phyloP scores from a whole-genome alignment of 1,140 invertebrate genomes.

The Meloidogyne hapla region DNA sequence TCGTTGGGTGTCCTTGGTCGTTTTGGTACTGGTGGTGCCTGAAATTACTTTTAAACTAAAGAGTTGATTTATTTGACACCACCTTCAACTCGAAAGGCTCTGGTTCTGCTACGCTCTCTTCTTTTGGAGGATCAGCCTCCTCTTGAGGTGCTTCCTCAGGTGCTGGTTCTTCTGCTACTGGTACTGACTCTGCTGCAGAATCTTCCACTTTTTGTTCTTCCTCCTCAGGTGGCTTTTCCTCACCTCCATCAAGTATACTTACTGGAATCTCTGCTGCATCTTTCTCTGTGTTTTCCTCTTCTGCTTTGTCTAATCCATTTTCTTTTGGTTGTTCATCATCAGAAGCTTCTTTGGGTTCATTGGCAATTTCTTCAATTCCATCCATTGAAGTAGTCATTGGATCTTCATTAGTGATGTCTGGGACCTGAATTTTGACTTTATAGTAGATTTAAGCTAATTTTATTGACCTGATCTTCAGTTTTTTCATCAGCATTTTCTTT shows the following conservation, averaged over 20 bases:
- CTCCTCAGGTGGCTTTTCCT: slow-evolving; percentile 31
- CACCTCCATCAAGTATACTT: slow-evolving; percentile 34
- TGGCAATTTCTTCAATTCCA: slow-evolving; percentile 54
- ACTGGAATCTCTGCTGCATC: slow-evolving; percentile 43
- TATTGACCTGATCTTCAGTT: slow-evolving; percentile 31
- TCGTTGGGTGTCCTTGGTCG: slow-evolving; percentile 62
- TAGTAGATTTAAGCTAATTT: not conserved
- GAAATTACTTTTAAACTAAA: slow-evolving; percentile 44
- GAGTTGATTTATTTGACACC: slow-evolving; percentile 34
- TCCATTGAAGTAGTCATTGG: slow-evolving; percentile 62
- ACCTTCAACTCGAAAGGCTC: slow-evolving; percentile 24
- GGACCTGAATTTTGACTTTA: slow-evolving; percentile 44
- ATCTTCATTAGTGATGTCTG: slow-evolving; percentile 59
- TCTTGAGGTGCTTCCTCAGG: slow-evolving; percentile 30
- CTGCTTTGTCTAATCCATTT: slow-evolving; percentile 18
- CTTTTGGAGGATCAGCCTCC: slow-evolving; percentile 29
- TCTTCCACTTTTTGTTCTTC: slow-evolving; percentile 30
- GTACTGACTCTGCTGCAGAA: not conserved
- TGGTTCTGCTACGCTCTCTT: slow-evolving; percentile 36
- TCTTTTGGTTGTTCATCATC: slow-evolving; percentile 9
- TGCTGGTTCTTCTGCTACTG: slow-evolving; percentile 1
- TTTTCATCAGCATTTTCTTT: slow-evolving; percentile 23
- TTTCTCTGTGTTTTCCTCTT: slow-evolving; percentile 19
- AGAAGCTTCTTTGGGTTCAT: not conserved
- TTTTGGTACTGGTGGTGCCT: slow-evolving; percentile 58